Conservation (phyloP, 2,888 invertebrate species). For the Raillietiella orientalis region DNA sequence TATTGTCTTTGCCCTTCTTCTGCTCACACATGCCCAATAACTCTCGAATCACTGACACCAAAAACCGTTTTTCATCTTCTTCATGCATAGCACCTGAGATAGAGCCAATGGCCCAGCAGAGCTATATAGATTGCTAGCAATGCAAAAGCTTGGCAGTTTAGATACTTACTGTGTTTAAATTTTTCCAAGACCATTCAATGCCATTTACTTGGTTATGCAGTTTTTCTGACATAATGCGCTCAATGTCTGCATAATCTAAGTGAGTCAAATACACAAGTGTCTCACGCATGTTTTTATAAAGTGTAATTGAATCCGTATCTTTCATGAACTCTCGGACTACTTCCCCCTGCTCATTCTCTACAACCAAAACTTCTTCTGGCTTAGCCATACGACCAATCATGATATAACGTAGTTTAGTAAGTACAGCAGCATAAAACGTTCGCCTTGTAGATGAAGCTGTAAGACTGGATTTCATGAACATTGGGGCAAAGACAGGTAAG, state of each 20-base stretch:
- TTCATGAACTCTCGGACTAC: conserved; percentile 99
- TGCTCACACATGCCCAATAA: conserved; percentile 87
- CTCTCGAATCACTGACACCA: conserved; percentile 96
- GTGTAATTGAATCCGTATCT: conserved; percentile 94
- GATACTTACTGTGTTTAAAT: conserved; percentile 48
- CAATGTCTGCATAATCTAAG: conserved; percentile 88
- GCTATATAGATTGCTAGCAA: too few species aligned
- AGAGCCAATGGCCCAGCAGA: conserved; percentile 98
- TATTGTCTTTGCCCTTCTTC: conserved; percentile 95
- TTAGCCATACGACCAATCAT: conserved; percentile 99
- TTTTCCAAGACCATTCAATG: conserved; percentile 98
- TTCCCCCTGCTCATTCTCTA: conserved; percentile 98
- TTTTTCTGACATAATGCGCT: conserved; percentile 95
- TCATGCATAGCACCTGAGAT: conserved; percentile 97
- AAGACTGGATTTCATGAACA: too few species aligned
- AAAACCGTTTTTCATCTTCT: conserved; percentile 93
- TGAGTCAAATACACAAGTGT: conserved; percentile 91
- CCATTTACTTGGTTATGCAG: conserved; percentile 94
- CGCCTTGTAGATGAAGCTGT: conserved; percentile 3
- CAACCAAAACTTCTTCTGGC: conserved; percentile 95
- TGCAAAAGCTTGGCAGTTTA: too few species aligned
- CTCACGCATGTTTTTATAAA: conserved; percentile 98
- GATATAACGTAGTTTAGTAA: conserved; percentile 38
- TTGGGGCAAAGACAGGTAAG: too few species aligned
- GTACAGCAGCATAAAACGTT: conserved; percentile 2